Conservation (phyloP, 2,888 invertebrate genomes). For the Ellobium chinense region DNA sequence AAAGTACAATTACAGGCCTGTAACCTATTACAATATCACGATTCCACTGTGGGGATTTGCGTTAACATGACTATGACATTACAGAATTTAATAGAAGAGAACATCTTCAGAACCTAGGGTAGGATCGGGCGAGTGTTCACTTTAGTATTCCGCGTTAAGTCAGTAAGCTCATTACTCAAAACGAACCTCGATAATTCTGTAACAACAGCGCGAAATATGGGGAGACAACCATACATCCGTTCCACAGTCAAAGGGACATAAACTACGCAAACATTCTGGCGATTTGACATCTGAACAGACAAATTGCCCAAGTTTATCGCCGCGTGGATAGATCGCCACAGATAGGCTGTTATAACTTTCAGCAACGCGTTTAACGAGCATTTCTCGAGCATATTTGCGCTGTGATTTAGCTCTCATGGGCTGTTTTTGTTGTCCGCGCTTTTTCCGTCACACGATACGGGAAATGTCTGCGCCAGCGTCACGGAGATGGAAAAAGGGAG, state of each 20-base stretch:
- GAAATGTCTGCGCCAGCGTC: conserved; percentile 8
- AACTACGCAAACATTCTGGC: not conserved
- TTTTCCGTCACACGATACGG: conserved; percentile 16
- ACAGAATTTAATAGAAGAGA: no score
- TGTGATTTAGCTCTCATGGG: conserved; percentile 7
- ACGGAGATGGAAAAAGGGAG: not conserved
- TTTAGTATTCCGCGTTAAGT: no score
- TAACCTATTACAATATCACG: no score
- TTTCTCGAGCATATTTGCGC: not conserved
- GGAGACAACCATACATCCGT: not conserved
- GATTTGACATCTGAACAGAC: conserved; percentile 21
- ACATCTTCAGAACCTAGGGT: no score
- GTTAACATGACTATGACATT: no score
- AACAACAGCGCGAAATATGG: no score
- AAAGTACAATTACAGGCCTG: no score
- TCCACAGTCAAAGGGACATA: not conserved
- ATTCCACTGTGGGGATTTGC: no score
- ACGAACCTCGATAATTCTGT: no score
- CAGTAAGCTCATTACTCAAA: no score
- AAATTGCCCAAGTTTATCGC: conserved; percentile 24
- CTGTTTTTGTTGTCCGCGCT: conserved; percentile 17
- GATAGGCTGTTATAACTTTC: conserved; percentile 35
- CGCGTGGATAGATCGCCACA: conserved; percentile 2
- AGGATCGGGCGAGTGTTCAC: no score
- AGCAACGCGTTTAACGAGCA: conserved; percentile 26